Percentiles rank a stretch among this genome's conserved stretches.
Evolutionary conservation across 1,140 invertebrate genomes (phyloP).

Genomic region (Sinella curviseta): DNA sequence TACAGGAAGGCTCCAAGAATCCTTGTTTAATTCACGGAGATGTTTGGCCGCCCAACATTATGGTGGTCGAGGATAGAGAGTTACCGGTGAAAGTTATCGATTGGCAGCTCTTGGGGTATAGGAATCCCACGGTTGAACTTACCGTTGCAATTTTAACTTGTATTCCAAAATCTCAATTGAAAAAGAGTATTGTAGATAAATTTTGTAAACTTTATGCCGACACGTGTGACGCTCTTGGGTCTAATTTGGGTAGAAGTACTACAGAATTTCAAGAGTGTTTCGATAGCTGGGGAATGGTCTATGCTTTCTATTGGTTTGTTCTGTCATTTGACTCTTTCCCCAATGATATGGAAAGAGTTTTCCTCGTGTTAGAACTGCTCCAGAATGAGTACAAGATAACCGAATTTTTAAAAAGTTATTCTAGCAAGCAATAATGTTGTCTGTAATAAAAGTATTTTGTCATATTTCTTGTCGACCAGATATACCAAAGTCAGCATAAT

Average conservation of each 20-base stretch:
- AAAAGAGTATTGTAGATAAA: slow-evolving; percentile 9
- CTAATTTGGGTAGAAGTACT: background rate
- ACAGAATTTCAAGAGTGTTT: slow-evolving; percentile 29
- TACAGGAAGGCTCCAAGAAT: background rate
- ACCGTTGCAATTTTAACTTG: slow-evolving; percentile 21
- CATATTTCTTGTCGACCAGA: no score
- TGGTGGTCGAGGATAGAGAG: slow-evolving; percentile 1
- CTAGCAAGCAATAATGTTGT: background rate
- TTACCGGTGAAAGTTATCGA: slow-evolving; percentile 36
- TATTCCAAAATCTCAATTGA: slow-evolving; percentile 24
- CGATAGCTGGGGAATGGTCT: slow-evolving; percentile 17
- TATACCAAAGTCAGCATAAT: no score
- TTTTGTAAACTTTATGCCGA: slow-evolving; percentile 30
- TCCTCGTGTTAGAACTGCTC: background rate
- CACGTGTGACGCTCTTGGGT: background rate
- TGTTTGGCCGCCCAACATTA: slow-evolving; percentile 40
- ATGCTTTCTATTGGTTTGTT: background rate
- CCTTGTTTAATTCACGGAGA: slow-evolving; percentile 36
- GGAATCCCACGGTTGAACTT: slow-evolving; percentile 31
- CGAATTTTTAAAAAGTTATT: background rate
- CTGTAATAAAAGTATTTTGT: no score
- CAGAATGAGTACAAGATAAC: background rate
- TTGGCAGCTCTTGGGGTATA: slow-evolving; percentile 38
- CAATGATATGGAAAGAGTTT: background rate
- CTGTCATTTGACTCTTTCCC: background rate